Conservation (phyloP, 2,113 vertebrate species). For the Oreochromis niloticus region DNA sequence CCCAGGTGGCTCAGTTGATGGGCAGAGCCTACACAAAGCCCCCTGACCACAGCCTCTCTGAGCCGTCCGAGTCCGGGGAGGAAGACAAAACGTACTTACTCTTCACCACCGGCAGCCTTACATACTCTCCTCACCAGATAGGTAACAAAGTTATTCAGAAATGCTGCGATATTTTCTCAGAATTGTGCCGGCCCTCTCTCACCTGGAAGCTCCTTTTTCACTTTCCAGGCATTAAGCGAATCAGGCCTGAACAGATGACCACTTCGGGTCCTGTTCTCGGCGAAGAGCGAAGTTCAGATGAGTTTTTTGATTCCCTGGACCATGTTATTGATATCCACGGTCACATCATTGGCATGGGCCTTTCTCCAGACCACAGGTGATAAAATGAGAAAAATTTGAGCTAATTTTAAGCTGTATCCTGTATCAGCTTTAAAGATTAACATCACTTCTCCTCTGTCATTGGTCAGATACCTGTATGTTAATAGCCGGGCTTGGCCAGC, state of each 20-base stretch:
- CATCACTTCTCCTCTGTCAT: neutral
- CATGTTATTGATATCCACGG: slow-evolving; percentile 94
- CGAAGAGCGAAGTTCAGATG: slow-evolving; percentile 83
- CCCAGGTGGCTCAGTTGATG: slow-evolving; percentile 82
- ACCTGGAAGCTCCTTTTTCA: neutral
- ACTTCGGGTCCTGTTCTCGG: slow-evolving; percentile 87
- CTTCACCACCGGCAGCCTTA: slow-evolving; percentile 96
- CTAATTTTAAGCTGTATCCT: neutral
- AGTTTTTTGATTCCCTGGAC: slow-evolving; percentile 94
- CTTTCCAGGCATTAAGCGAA: slow-evolving; percentile 85
- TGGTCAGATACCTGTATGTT: slow-evolving; percentile 88
- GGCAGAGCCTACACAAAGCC: slow-evolving; percentile 78
- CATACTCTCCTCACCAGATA: slow-evolving; percentile 96
- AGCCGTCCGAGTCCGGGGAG: slow-evolving; percentile 35
- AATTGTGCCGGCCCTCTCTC: neutral
- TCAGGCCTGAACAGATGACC: slow-evolving; percentile 95
- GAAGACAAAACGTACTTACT: slow-evolving; percentile 87
- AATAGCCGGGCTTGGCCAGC: slow-evolving; percentile 94
- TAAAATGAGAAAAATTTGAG: neutral
- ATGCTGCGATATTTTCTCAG: neutral
- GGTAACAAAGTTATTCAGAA: slow-evolving; percentile 66
- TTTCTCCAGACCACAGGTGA: slow-evolving; percentile 95
- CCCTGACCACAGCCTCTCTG: slow-evolving; percentile 60
- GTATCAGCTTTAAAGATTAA: neutral
- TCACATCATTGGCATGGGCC: slow-evolving; percentile 96